Conservation (phyloP, 2,888 invertebrate genomes). For the Tineola bisselliella region DNA sequence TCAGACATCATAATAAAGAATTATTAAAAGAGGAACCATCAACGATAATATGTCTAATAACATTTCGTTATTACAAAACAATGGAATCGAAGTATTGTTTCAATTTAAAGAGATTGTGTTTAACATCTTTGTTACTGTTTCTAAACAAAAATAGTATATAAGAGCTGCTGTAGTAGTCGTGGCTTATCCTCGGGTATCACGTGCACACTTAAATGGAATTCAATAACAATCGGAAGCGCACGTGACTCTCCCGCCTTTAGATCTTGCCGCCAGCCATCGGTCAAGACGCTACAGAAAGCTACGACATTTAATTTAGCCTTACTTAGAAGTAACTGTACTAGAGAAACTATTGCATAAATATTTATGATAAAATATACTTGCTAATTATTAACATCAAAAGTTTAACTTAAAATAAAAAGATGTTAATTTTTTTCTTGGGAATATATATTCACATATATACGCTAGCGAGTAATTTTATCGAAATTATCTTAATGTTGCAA, state of each 20-base stretch:
- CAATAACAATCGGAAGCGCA: constrained; percentile 47
- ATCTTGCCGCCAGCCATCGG: constrained; percentile 22
- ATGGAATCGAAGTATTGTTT: not conserved
- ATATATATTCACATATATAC: not conserved
- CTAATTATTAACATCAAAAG: too few relatives aligned
- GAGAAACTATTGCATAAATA: too few relatives aligned
- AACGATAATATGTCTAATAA: too few relatives aligned
- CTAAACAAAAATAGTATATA: not conserved
- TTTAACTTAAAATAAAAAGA: too few relatives aligned
- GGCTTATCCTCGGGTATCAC: constrained; percentile 34
- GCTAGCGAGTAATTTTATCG: not conserved
- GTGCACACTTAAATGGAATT: constrained; percentile 65
- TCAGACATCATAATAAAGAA: too few relatives aligned
- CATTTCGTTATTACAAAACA: not conserved
- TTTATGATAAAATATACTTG: too few relatives aligned
- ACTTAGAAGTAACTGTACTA: not conserved
- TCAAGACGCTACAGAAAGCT: not conserved
- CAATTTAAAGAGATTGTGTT: not conserved
- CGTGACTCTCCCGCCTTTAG: constrained; percentile 49
- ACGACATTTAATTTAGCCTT: not conserved
- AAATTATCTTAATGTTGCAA: not conserved
- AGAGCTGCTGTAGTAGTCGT: not conserved
- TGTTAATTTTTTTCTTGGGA: not conserved
- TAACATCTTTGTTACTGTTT: not conserved
- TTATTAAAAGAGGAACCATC: too few relatives aligned